Evolutionary conservation across 2,888 invertebrate species (phyloP).

Genomic region (Ptychoptera contaminata): DNA sequence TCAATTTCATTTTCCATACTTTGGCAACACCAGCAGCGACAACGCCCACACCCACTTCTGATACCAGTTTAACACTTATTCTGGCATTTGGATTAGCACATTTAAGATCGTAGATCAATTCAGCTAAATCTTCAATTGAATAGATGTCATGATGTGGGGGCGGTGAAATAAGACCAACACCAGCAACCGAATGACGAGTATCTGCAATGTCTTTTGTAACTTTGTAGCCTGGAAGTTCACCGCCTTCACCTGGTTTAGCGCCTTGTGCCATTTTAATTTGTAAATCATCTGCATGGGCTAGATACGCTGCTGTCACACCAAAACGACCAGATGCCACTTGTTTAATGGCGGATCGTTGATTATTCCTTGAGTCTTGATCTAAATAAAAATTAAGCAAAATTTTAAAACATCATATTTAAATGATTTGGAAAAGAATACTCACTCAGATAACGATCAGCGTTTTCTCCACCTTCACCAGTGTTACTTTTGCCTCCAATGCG

Average conservation of each 20-base stretch:
- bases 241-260: conserved; percentile 98
- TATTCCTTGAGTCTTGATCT: conserved; percentile 62
- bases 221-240: conserved; percentile 84
- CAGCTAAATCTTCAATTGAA: conserved; percentile 96
- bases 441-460: conserved; percentile 60
- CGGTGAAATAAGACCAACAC: conserved; percentile 95
- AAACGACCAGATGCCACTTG: conserved; percentile 98
- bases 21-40: conserved; percentile 98
- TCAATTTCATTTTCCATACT: conserved; percentile 31
- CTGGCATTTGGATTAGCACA: conserved; percentile 90
- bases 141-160: conserved; percentile 99
- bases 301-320: conserved; percentile 93
- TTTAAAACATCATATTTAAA: background rate
- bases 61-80: conserved; percentile 94
- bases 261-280: conserved; percentile 99
- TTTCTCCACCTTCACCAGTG: conserved; percentile 94
- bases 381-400: conserved; percentile 5
- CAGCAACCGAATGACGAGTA: conserved; percentile 89
- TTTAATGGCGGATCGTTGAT: conserved; percentile 88
- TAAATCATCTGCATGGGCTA: conserved; percentile 94
- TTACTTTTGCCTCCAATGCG: conserved; percentile 94
- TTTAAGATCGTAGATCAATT: conserved; percentile 95
- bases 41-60: conserved; percentile 96
- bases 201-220: conserved; percentile 89
- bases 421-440: conserved; percentile 9